These are phyloP conservation scores for Zeus faber DNA, from an alignment of 2,113 vertebrate species.

Conservation along the genomic window DNA sequence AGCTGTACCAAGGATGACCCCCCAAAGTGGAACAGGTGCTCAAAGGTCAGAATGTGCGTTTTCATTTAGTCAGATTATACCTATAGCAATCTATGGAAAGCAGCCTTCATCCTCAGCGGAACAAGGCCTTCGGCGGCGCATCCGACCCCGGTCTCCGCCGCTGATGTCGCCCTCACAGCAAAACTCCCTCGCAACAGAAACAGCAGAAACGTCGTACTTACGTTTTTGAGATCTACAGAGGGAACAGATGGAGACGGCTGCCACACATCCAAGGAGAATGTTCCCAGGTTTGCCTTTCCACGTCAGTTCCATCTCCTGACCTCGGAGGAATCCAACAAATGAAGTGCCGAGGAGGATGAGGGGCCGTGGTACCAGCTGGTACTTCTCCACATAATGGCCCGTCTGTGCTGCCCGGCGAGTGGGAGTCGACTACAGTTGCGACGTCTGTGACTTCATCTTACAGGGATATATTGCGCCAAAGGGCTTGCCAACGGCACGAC, in stretches of 20 bases:
- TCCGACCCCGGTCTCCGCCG: no score
- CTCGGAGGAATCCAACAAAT: constrained; percentile 39
- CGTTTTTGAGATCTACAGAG: constrained; percentile 58
- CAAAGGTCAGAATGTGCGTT: no score
- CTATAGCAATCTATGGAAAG: no score
- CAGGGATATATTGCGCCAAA: constrained; percentile 61
- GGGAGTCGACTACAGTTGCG: constrained; percentile 73
- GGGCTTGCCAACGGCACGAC: constrained; percentile 60
- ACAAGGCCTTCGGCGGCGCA: no score
- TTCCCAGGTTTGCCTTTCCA: constrained; percentile 45
- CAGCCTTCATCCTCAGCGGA: no score
- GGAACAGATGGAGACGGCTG: constrained; percentile 38
- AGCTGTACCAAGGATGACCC: no score
- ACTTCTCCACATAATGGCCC: constrained; percentile 72
- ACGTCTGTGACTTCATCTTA: constrained; percentile 78
- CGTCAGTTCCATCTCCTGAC: constrained; percentile 47
- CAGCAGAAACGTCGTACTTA: constrained; percentile 53
- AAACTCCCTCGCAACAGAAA: no score
- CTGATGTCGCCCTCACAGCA: no score
- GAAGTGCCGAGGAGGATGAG: constrained; percentile 60
- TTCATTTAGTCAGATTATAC: no score
- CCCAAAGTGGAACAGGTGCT: no score
- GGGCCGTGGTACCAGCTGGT: constrained; percentile 75
- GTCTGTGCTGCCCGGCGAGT: constrained; percentile 70
- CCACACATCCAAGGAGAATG: constrained; percentile 43